Evolutionary conservation across 2,888 invertebrate genomes (phyloP), one percentile per base, ranked within the genome.

Genomic region (Anagyrus pseudococci): DNA sequence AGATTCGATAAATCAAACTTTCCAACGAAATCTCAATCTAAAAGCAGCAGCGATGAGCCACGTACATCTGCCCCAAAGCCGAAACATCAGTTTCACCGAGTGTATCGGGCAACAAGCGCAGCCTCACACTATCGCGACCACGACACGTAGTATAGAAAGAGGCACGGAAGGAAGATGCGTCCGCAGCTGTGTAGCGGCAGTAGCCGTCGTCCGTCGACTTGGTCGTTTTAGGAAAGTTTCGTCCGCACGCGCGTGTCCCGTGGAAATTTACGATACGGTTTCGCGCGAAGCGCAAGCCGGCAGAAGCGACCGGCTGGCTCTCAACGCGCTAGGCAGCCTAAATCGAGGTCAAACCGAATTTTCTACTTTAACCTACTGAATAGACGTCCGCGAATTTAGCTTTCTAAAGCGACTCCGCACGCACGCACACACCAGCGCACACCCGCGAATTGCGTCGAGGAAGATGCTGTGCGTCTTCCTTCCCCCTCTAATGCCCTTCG

Each of bases 301-400:
- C 33, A 8, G 4, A 2, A 8, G 52, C 43, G 55, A 55, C 20
- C 53, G 43, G 15, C 55, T 22, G 8, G 33, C 19, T 7, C 23
- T 2, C 13, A 3, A 17, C 7, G n/a, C 26, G 29, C 26, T 44
- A 15, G 26, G 22, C 40, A 55, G 56, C 72, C 71, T 74, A 77
- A 77, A 80, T 78, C 73, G 79, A 78, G 80, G 80, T 80, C 80
- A 77, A 75, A 79, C 79, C 79, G 72, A 80, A 80, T 80, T 80
- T 80, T 79, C 80, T 80, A 80, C 77, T 80, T 78, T 80, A 80
- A 80, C 80, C 80, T 80, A 80, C 79, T 79, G 75, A 76, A 79
- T 76, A 64, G 56, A 65, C 63, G 68, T 74, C 73, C 72, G 77
- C 75, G 74, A 80, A 80, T 79, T 79, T 77, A 80, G 78, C 80